Base-by-base conservation (phyloP, 2,797 vertebrate species). In the Thamnophis elegans region DNA sequence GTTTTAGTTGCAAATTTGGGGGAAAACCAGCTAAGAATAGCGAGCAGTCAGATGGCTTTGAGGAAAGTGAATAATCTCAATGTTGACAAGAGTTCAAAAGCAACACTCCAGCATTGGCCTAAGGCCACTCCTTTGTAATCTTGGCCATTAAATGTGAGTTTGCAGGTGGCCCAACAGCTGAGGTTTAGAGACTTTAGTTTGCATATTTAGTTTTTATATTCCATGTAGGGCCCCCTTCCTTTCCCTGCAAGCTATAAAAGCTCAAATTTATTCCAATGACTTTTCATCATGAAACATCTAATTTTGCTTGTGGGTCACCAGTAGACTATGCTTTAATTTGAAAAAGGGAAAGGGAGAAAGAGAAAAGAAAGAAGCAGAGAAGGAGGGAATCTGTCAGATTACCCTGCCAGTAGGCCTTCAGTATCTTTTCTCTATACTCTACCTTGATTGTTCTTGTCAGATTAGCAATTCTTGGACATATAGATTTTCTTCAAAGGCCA, bases 21-120 rank as follows among this genome's bases (percentile, higher is more conserved):
- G 87, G 97, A 97, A 97, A 97, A 28, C 60, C 95, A 90, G 89
- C 95, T 96, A 96, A 97, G 97, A 97, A 97, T 97, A 96, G 96
- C 95, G 95, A 96, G 94, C 96, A 86, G 96, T 94, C 89, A 97
- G 96, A 96, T 97, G 94, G 94, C 97, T 98, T 98, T 97, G 97
- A 97, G 97, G 95, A 97, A 97, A 97, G 97, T 96, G 97, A 97
- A 97, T 97, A 97, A 97, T 97, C 97, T 96, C 96, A 95, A 97
- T 97, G 97, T 98, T 97, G 98, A 98, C 97, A 65, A 96, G 97
- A 97, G 97, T 97, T 98, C 97, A 98, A 98, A 98, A 94, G 97
- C 96, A 94, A 94, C 92, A 97, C 97, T 98, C 95, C 90, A 95
- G 95, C 96, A 96, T 91, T 97, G 97, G 97, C 97, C 98, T 92